A percentile compares a stretch with the other conserved stretches of the same genome.
phyloP scores from a whole-genome alignment of 2,113 vertebrate species.

The Poicephalus gulielmi region DNA sequence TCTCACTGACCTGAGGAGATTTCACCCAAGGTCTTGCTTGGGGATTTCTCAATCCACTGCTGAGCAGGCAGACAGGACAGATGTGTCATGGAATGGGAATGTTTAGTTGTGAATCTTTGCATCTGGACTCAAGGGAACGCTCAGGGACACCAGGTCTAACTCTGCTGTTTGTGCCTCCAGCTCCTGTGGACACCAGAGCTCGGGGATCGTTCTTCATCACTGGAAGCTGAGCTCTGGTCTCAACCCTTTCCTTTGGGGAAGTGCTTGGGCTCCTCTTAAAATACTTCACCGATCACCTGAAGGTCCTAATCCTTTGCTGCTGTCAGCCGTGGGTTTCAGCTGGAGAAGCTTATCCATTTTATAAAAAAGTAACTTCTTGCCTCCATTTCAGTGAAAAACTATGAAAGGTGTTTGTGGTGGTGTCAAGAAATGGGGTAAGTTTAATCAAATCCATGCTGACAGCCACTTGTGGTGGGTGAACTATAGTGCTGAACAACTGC shows the following conservation, averaged over 20 bases:
- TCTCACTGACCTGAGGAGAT: not conserved
- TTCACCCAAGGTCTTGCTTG: not conserved
- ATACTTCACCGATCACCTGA: rapidly evolving
- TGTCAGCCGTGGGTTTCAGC: not conserved
- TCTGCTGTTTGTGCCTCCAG: not conserved
- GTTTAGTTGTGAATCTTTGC: not conserved
- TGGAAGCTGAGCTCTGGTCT: not conserved
- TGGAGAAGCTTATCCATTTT: not conserved
- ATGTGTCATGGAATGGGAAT: rapidly evolving
- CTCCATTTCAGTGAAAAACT: not conserved
- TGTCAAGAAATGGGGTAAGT: not conserved
- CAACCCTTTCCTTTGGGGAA: not conserved
- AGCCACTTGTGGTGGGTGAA: rapidly evolving
- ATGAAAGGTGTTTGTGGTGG: rapidly evolving
- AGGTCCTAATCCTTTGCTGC: rapidly evolving
- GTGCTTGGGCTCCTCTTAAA: not conserved
- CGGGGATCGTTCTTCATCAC: not conserved
- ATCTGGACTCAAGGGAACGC: rapidly evolving
- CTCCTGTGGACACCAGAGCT: not conserved
- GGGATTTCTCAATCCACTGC: not conserved
- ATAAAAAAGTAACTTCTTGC: not conserved
- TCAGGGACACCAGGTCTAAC: rapidly evolving
- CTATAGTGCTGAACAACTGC: rapidly evolving
- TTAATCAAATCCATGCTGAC: rapidly evolving
- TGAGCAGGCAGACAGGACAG: not conserved